A percentile compares a stretch with the other conserved stretches of the same genome.
Evolutionary conservation across 2,113 vertebrate genomes (phyloP).

Genomic region (Platichthys flesus): DNA sequence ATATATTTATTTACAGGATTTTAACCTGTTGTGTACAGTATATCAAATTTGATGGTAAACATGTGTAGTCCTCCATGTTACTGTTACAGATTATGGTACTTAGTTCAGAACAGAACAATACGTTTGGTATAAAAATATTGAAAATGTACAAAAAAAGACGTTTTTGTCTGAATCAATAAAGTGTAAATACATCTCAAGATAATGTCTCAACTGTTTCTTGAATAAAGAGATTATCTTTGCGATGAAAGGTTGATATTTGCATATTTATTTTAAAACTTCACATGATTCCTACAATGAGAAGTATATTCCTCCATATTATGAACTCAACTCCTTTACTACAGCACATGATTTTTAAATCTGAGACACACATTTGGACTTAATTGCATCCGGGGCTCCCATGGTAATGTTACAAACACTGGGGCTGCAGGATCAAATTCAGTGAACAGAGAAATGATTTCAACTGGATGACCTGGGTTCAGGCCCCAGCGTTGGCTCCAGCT

Average conservation of each 20-base stretch:
- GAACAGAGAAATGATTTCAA: slow-evolving; percentile 11
- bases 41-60: slow-evolving; percentile 43
- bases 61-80: slow-evolving; percentile 50
- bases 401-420: slow-evolving; percentile 6
- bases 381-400: slow-evolving; percentile 17
- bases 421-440: slow-evolving; percentile 24
- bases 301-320: neutral
- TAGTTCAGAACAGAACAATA: slow-evolving; percentile 29
- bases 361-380: slow-evolving; percentile 8
- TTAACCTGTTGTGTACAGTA: slow-evolving; percentile 79
- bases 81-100: slow-evolving; percentile 30
- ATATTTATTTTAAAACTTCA: neutral
- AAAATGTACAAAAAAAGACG: slow-evolving; percentile 40
- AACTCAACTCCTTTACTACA: neutral
- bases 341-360: neutral
- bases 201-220: neutral
- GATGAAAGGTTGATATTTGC: neutral
- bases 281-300: neutral
- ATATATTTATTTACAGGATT: slow-evolving; percentile 82
- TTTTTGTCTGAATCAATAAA: slow-evolving; percentile 67
- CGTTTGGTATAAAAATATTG: slow-evolving; percentile 36
- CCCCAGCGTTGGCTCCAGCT: slow-evolving; percentile 18
- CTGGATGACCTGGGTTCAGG: slow-evolving; percentile 1
- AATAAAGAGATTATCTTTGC: neutral
- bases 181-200: slow-evolving; percentile 44